phyloP scores from a whole-genome alignment of 2,888 invertebrate species.

The Syrista parreyssii region DNA sequence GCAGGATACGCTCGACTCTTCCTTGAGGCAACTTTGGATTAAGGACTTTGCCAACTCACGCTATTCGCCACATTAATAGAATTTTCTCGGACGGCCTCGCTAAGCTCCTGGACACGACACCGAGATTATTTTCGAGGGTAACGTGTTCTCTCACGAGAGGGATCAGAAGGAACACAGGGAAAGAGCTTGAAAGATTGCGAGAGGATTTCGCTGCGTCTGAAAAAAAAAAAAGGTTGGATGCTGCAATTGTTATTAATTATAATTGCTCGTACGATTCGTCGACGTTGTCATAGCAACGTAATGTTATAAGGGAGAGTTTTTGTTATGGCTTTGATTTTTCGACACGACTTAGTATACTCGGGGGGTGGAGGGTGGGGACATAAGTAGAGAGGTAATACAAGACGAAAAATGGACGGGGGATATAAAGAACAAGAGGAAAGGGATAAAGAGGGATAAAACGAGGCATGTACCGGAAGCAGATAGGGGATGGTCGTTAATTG shows the following conservation, averaged over 20 bases:
- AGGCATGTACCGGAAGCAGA: background rate
- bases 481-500: background rate
- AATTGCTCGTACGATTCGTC: background rate
- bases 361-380: background rate
- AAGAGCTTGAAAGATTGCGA: background rate
- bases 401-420: background rate
- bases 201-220: background rate
- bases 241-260: background rate
- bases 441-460: background rate
- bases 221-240: background rate
- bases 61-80: conserved; percentile 1
- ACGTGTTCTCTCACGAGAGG: background rate
- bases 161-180: background rate
- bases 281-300: background rate
- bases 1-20: background rate
- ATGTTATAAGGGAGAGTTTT: background rate
- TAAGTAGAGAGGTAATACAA: background rate
- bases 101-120: background rate
- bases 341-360: background rate
- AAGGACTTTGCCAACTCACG: conserved; percentile 4
- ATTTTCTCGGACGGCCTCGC: background rate
- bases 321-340: background rate
- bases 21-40: background rate
- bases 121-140: background rate
- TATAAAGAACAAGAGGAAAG: background rate